Conservation (phyloP, 2,113 vertebrate genomes). For the Athene noctua region DNA sequence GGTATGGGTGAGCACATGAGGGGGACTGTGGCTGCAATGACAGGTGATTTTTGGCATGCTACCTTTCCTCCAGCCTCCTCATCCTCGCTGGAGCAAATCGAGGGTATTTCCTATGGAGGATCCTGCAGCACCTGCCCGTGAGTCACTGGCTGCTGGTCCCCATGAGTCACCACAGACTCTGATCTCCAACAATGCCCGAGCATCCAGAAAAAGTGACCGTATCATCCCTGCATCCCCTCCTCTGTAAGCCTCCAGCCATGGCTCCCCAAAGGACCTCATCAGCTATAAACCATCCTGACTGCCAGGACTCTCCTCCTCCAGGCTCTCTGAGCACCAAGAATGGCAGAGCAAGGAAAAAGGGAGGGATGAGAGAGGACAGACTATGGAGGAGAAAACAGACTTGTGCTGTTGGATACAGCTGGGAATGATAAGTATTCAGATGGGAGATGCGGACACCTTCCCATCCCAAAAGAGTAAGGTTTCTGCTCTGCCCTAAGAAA, state of each 20-base stretch:
- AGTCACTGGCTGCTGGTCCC: background rate
- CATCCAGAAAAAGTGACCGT: fast-evolving
- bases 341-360: background rate
- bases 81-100: background rate
- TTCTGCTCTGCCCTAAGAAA: background rate
- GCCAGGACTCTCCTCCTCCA: background rate
- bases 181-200: fast-evolving
- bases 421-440: background rate
- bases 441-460: background rate
- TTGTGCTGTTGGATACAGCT: background rate
- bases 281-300: background rate
- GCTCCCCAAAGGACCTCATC: background rate
- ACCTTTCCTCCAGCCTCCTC: background rate
- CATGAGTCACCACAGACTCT: fast-evolving
- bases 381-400: background rate
- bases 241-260: fast-evolving
- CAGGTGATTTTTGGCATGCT: background rate
- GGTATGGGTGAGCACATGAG: fast-evolving
- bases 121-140: fast-evolving
- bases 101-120: background rate
- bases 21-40: background rate
- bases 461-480: background rate
- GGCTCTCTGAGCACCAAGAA: background rate
- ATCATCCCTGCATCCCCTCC: fast-evolving
- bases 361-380: background rate